Percentiles rank a stretch among this genome's conserved stretches.
Conservation (phyloP, 2,888 invertebrate genomes). For the Trissoscelio sp. region DNA sequence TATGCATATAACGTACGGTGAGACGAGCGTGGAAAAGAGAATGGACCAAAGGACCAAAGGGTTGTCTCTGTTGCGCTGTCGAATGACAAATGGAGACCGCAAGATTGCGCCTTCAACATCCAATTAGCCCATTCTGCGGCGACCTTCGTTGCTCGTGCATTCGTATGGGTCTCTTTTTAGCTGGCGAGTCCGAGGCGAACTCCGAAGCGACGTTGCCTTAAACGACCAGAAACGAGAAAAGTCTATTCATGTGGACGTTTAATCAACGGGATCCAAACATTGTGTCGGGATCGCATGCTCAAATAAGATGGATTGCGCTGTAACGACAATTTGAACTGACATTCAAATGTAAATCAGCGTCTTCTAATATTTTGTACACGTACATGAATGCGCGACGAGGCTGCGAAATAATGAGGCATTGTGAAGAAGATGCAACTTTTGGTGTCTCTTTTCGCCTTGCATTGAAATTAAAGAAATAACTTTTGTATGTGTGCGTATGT, state of each 20-base stretch:
- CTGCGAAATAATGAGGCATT: conserved; percentile 62
- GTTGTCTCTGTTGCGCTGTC: conserved; percentile 72
- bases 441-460: conserved; percentile 18
- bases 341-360: conserved; percentile 66
- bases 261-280: conserved; percentile 74
- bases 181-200: conserved; percentile 49
- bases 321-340: conserved; percentile 68
- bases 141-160: conserved; percentile 31
- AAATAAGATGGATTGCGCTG: conserved; percentile 66
- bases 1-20: conserved; percentile 61
- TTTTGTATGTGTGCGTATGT: too few species aligned
- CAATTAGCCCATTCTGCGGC: conserved; percentile 75
- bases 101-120: conserved; percentile 79
- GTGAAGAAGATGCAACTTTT: conserved; percentile 54
- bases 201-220: conserved; percentile 62
- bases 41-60: conserved; percentile 52
- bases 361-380: conserved; percentile 65
- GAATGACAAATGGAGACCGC: conserved; percentile 81
- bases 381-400: conserved; percentile 47
- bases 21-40: conserved; percentile 57
- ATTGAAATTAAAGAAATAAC: conserved; percentile 30
- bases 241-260: conserved; percentile 76
- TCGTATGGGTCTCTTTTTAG: conserved; percentile 51
- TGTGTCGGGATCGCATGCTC: conserved; percentile 51
- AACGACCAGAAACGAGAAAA: conserved; percentile 70